Base-by-base conservation (phyloP, 23 tunicate species). In the Botrylloides violaceus region DNA sequence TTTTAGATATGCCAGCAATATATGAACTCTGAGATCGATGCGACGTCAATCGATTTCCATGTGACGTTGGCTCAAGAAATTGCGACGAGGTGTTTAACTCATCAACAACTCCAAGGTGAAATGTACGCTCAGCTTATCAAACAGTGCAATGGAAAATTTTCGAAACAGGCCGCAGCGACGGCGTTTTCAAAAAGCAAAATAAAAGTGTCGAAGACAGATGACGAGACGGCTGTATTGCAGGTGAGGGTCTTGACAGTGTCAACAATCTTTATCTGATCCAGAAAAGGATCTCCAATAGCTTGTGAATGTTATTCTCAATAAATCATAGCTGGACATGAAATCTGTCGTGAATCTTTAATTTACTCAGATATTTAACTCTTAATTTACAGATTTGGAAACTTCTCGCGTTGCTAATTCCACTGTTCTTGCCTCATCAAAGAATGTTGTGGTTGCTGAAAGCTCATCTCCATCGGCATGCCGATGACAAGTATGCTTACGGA, bases 371-470 rank as follows among this genome's bases (percentile, higher is more conserved):
- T n/a, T 22, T 43, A 47, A 68, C 23, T 53, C 19, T 2, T 47
- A 49, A 63, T 38, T 71, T 64, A 4, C 50, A 88, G 96, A 43
- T 81, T 35, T 88, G 96, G 96, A 88, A 88, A 65, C 58, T 88
- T 6, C 55, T 88, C n/a, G 83, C 96, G 27, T 56, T 88, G 65
- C 23, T 88, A 6, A 62, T 82, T 29, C 88, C 96, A 39, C 70
- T 88, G 15, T 82, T 88, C 48, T 74, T 77, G 22, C 96, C 96
- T 23, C 79, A 73, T 21, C 66, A 58, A 24, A 74, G 68, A 65
- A 9, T 73, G 62, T 35, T 66, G 49, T 37, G 55, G 62, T 55
- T 81, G 55, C 68, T 88, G 53, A 60, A 66, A 32, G 64, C 71
- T 24, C 88, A 88, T 77, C 64, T 81, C 1, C 59, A 70, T 4